Base-by-base conservation (phyloP, 2,888 invertebrate species). In the Choristoneura rosaceana region DNA sequence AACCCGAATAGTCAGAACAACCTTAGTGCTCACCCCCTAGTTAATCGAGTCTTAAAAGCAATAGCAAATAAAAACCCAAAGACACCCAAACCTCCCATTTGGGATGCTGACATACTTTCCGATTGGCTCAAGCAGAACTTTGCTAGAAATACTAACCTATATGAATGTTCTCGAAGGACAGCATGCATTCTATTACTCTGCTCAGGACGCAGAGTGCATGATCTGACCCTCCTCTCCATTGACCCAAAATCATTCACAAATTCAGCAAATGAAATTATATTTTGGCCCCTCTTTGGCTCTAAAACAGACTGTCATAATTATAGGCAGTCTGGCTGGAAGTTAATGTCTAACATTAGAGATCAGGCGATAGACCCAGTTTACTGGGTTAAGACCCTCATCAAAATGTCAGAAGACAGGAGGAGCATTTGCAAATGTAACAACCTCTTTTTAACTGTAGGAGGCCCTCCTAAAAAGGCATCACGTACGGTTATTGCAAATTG, bases 201-300 rank as follows among this genome's bases (percentile, higher is more conserved):
- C 45, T 62, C 62, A 17, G 62, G 62, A 4, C 41, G 62, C 7
- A 12, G 62, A 5, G 62, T 62, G 3, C 62, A 43, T 17, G 50
- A 64, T 45, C 25, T 47, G 8, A 64, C 64, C 4, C 47, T 50
- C 9, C 34, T 64, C 4, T 33, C 8, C 4, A 15, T 34, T 4
- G 50, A 38, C 34, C 33, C n/a, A 25, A 25, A 50, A 14, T 25
- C 12, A 10, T 50, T 25, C 25, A 34, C 47, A 34, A n/a, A 34
- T n/a, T 50, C 33, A 45, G 52, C 50, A 4, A 33, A 10, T 38
- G 50, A 33, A 25, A 33, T 52, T 8, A 25, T 17, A 14, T 34
- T 65, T 34, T 52, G 65, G 65, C 65, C 65, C 33, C 25, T 10
- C 7, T 63, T 15, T 63, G 63, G 63, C 2, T 63, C 63, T 7